phyloP scores from a whole-genome alignment of 2,888 invertebrate species.

The Allacma fusca region DNA sequence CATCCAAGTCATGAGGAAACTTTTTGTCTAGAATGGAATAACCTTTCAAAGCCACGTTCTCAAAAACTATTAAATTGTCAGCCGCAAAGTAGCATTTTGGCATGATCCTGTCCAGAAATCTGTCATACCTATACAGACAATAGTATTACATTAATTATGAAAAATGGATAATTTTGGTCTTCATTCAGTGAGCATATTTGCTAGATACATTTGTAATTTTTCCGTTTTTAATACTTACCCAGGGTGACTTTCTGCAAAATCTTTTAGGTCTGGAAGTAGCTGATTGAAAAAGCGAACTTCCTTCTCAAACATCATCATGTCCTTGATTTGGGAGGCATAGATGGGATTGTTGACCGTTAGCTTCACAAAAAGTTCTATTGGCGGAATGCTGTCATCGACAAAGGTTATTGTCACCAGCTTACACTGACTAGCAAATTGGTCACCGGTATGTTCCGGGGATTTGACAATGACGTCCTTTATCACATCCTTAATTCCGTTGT shows the following conservation, averaged over 20 bases:
- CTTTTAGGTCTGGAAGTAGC: background rate
- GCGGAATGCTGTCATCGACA: background rate
- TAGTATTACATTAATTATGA: too few relatives aligned
- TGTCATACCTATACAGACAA: background rate
- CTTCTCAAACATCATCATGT: background rate
- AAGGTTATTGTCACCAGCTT: background rate
- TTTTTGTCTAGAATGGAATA: background rate
- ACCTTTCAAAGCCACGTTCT: background rate
- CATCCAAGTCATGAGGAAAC: constrained; percentile 1
- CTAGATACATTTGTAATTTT: too few relatives aligned
- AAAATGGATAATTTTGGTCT: too few relatives aligned
- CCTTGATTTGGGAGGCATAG: background rate
- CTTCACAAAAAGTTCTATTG: constrained; percentile 9
- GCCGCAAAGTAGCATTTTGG: background rate
- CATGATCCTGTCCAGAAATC: background rate
- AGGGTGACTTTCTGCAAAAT: background rate
- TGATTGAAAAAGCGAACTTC: background rate
- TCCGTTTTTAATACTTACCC: too few relatives aligned
- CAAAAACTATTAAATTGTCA: background rate
- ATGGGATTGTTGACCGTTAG: background rate
- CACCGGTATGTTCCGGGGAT: too few relatives aligned
- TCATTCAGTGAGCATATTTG: too few relatives aligned
- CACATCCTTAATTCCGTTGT: too few relatives aligned
- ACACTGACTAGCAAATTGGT: too few relatives aligned
- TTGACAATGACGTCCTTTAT: too few relatives aligned